A percentile compares a stretch with the other conserved stretches of the same genome.
Conservation (phyloP, 2,113 vertebrate genomes). For the Condylura cristata region DNA sequence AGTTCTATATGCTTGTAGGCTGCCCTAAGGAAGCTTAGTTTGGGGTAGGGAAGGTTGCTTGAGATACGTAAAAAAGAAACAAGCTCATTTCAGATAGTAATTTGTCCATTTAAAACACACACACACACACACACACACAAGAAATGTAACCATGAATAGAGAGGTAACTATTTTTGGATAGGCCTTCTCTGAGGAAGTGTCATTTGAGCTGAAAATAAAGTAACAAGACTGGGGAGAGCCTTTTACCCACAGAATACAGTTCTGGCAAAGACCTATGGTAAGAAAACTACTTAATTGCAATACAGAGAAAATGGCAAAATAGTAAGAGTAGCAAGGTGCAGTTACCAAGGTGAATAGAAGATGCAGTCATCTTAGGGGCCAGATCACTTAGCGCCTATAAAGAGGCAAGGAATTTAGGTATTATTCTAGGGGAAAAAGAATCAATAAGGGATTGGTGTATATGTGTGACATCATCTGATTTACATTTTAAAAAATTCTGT, state of each 20-base stretch:
- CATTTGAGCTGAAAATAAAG: slow-evolving; percentile 18
- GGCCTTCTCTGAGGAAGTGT: neutral
- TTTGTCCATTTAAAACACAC: too few species aligned
- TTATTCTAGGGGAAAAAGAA: neutral
- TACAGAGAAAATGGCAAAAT: slow-evolving; percentile 12
- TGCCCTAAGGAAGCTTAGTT: neutral
- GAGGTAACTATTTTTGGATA: neutral
- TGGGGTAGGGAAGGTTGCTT: neutral
- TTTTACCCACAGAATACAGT: neutral
- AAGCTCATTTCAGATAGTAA: slow-evolving; percentile 45
- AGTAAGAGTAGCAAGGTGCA: neutral
- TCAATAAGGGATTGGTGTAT: neutral
- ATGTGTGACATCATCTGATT: neutral
- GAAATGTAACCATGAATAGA: slow-evolving; percentile 35
- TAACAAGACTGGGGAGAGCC: neutral
- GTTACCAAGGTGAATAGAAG: neutral
- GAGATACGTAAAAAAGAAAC: neutral
- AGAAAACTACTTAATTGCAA: slow-evolving; percentile 33
- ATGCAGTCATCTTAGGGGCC: neutral
- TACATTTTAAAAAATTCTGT: neutral
- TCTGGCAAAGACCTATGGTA: slow-evolving; percentile 30
- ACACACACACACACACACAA: too few species aligned
- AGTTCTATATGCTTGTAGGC: neutral
- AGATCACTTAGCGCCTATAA: neutral
- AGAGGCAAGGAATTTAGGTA: neutral